A percentile compares a stretch with the other conserved stretches of the same genome.
Evolutionary conservation across 2,888 invertebrate genomes (phyloP).

Genomic region (Tuberolachnus salignus): DNA sequence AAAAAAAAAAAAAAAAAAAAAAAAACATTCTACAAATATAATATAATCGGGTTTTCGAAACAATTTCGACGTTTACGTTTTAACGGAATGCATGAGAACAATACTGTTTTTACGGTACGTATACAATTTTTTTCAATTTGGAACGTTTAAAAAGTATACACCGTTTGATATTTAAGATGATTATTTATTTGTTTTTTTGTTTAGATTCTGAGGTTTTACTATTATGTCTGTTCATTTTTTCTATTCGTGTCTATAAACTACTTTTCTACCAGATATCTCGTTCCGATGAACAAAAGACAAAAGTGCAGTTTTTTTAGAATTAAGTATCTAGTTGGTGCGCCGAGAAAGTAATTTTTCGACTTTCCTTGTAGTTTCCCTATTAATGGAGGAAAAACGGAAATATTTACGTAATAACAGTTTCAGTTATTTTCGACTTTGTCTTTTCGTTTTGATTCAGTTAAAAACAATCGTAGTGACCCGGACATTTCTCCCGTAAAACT

Average conservation of each 20-base stretch:
- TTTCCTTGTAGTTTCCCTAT: not conserved
- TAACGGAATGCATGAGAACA: too few relatives aligned
- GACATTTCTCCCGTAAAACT: not conserved
- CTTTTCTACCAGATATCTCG: too few relatives aligned
- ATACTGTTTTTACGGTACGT: too few relatives aligned
- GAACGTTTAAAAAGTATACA: too few relatives aligned
- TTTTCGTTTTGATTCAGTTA: not conserved
- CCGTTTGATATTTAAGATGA: too few relatives aligned
- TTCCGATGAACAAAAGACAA: too few relatives aligned
- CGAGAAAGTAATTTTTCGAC: not conserved
- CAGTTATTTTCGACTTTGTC: not conserved
- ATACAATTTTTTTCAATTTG: too few relatives aligned
- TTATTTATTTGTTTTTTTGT: too few relatives aligned
- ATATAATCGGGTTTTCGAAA: too few relatives aligned
- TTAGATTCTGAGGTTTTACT: not conserved
- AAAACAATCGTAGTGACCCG: not conserved
- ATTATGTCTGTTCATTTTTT: slow-evolving; percentile 3
- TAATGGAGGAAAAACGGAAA: not conserved
- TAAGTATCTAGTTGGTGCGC: not conserved
- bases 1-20: too few relatives aligned
- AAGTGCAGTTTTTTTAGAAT: not conserved
- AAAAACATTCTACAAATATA: too few relatives aligned
- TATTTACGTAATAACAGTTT: not conserved
- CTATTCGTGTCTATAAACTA: not conserved
- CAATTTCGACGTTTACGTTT: too few relatives aligned